These are phyloP conservation scores for Heliopora coerulea DNA, from an alignment of 92 coral and sea anemone genomes.

Conservation along the genomic window DNA sequence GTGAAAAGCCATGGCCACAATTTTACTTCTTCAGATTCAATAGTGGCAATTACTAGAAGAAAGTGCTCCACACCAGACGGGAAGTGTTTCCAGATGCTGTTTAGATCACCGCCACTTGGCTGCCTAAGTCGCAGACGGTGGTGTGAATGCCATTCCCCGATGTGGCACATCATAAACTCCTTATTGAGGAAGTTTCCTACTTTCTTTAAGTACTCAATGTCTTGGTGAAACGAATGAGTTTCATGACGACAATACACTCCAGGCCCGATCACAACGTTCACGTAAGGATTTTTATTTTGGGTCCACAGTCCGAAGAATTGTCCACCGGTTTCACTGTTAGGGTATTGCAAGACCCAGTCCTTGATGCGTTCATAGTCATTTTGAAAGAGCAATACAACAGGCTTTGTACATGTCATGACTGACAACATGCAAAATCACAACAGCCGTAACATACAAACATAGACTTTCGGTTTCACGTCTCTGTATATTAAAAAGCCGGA, in stretches of 20 bases:
- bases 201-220: constrained; percentile 67
- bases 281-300: constrained; percentile 50
- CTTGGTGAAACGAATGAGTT: constrained; percentile 68
- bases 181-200: constrained; percentile 65
- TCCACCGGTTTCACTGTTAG: constrained; percentile 79
- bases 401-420: neutral
- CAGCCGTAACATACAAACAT: neutral
- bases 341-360: constrained; percentile 64
- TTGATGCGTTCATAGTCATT: constrained; percentile 54
- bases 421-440: neutral
- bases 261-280: constrained; percentile 79
- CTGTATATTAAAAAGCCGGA: neutral
- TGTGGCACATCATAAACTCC: constrained; percentile 74
- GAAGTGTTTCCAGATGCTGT: constrained; percentile 67
- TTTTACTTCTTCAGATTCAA: constrained; percentile 16
- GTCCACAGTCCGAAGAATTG: constrained; percentile 72
- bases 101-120: constrained; percentile 84
- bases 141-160: constrained; percentile 97
- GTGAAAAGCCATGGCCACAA: constrained; percentile 19
- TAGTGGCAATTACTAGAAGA: constrained; percentile 80
- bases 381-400: constrained; percentile 48
- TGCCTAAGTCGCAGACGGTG: constrained; percentile 62
- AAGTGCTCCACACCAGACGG: constrained; percentile 76
- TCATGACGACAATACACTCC: constrained; percentile 70
- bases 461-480: neutral